phyloP scores from a whole-genome alignment of 1,140 invertebrate genomes.

The Ceratoteleas bidentatus region DNA sequence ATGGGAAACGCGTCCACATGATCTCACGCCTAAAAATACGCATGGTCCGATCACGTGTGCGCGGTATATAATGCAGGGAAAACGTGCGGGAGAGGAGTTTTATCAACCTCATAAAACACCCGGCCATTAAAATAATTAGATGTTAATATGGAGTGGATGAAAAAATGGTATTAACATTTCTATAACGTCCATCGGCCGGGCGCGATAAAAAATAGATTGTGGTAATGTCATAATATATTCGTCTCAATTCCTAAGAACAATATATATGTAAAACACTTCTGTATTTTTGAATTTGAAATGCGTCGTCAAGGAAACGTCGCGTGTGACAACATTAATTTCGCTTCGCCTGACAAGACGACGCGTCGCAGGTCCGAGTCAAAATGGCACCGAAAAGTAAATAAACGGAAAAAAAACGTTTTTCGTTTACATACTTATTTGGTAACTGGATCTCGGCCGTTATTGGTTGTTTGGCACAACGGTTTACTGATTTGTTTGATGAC shows the following conservation, averaged over 20 bases:
- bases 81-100: slow-evolving; percentile 13
- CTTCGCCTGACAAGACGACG: slow-evolving; percentile 40
- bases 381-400: slow-evolving; percentile 51
- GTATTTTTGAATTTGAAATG: slow-evolving; percentile 60
- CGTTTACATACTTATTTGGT: too few relatives aligned
- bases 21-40: slow-evolving; percentile 43
- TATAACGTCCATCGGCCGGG: slow-evolving; percentile 44
- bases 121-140: slow-evolving; percentile 49
- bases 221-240: slow-evolving; percentile 54
- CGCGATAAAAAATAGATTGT: slow-evolving; percentile 54
- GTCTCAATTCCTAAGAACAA: slow-evolving; percentile 54
- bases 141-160: slow-evolving; percentile 46
- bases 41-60: slow-evolving; percentile 17
- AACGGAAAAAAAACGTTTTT: slow-evolving; percentile 2
- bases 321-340: slow-evolving; percentile 54
- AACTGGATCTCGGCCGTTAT: too few relatives aligned
- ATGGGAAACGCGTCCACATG: not conserved
- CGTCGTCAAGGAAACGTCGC: slow-evolving; percentile 52
- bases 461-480: too few relatives aligned
- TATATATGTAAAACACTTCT: slow-evolving; percentile 61
- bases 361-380: slow-evolving; percentile 48
- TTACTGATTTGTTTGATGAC: too few relatives aligned
- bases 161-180: slow-evolving; percentile 60
- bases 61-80: slow-evolving; percentile 30
- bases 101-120: slow-evolving; percentile 51